Evolutionary conservation across 1,140 invertebrate genomes (phyloP), one percentile per base, ranked within the genome.

Genomic region (Cataglyphis hispanica): DNA sequence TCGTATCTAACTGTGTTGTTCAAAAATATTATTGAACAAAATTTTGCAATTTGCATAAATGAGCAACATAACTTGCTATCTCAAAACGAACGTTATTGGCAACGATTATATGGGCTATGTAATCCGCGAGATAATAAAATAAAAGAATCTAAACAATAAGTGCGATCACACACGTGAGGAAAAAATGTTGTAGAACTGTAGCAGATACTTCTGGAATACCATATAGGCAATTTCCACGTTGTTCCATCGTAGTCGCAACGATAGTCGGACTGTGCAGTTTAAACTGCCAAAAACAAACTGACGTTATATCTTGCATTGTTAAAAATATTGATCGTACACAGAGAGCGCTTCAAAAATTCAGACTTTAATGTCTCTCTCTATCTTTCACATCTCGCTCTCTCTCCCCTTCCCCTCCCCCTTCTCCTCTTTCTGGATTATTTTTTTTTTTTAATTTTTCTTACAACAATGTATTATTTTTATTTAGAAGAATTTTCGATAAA

Each of bases 131-230:
- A 40, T 43, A n/a, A 27, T 66, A 50, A 70, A 69, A 70, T 56
- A 56, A 80, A 80, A 50, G 6, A 80, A 80, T 69, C 5, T 0
- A 70, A 13, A 69, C 10, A 58, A 25, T 40, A 70, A 70, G 16
- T 56, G 64, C n/a, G 34, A 27, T 50, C n/a, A 80, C n/a, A 43
- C 8, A 16, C 16, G 22, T n/a, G 27, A 7, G 40, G 16, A 25
- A 80, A 80, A 80, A 80, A 58, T 69, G 40, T 56, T 69, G 46
- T 80, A 22, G 25, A 80, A 80, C 58, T 70, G 77, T 56, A 58
- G 16, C 46, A 56, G 34, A 80, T 70, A 70, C 27, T 80, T 80
- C n/a, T 70, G 27, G 60, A 16, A 27, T 34, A 53, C 31, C n/a
- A 40, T 69, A 22, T 58, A 27, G 64, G 27, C 25, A 80, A 80